Base-by-base conservation (phyloP, 2,888 invertebrate genomes). In the Lasioglossum figueresi region DNA sequence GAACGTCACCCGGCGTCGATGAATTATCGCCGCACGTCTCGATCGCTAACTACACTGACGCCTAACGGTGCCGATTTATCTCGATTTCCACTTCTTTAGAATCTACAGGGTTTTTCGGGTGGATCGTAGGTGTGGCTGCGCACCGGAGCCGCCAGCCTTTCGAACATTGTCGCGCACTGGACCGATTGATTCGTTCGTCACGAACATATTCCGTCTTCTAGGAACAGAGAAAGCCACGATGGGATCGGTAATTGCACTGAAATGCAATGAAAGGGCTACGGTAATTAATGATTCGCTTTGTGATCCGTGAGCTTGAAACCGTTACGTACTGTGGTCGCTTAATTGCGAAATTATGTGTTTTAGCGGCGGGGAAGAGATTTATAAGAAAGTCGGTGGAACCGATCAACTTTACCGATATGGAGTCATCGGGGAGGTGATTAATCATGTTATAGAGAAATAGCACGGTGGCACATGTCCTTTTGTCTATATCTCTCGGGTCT, bases 11-110 rank as follows among this genome's bases (percentile, higher is more conserved):
- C 78, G 34, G 84, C 43, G 76, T 87, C 89, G 86, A 91, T 93
- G 90, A 91, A 91, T 93, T 91, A 91, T 89, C 88, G 83, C 89
- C 81, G 76, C 84, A 79, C 79, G 40, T n/a, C 40, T 70, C 76
- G 74, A 71, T 83, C 70, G 52, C 27, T 66, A 66, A 66, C 66
- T 66, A 10, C 74, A 43, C 31, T 75, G 70, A 80, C 84, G 43
- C 34, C 66, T 56, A 82, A 59, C 72, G 40, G 78, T 10, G 37
- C 31, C 78, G 73, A 89, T 89, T 87, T 89, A 89, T 84, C 83
- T 83, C 40, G 82, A 40, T 70, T 77, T 82, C 31, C 48, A 23
- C 63, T 48, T 71, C 37, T 76, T 43, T 37, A 14, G 66, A 76
- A 45, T 76, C 48, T 59, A 19, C 74, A 79, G 59, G 82, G 52